Base-by-base conservation (phyloP, 2,888 invertebrate genomes). In the Marronus borbonicus region DNA sequence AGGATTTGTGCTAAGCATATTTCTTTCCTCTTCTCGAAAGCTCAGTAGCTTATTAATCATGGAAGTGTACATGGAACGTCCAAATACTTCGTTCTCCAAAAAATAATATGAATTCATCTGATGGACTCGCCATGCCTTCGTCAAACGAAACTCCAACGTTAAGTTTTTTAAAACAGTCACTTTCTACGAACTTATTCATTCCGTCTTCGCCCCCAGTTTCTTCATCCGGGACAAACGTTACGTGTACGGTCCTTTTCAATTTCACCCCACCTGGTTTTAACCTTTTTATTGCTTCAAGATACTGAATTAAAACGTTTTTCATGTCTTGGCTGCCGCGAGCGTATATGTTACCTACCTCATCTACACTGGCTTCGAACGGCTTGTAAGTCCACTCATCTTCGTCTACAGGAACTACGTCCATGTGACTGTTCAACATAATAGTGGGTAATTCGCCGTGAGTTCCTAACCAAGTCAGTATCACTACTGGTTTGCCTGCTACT, bases 361-460 rank as follows among this genome's bases (percentile, higher is more conserved):
- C 96, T 86, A 97, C 95, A 77, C 94, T 92, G 0, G 94, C 98
- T 79, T 92, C 93, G 87, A 98, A 98, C 2, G 98, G 97, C n/a
- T 94, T 94, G 86, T 96, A 91, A 0, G 92, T 95, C 98, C 98
- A 98, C 85, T 94, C 93, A 44, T 97, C 94, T 81, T 93, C 92
- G 86, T 94, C 97, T 0, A 98, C 98, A 4, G 98, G 98, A 0
- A 98, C 98, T 1, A 99, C 98, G 87, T 99, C 98, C 93, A 97
- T 98, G 86, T 99, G 98, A 4, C 97, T 98, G 87, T 98, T 98
- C 31, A 98, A 91, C 81, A 98, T 86, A 79, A 99, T 90, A 0
- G 95, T 89, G 3, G 94, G 93, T 76, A 94, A 88, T 0, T 90
- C 85, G 0, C 95, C 94, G 44, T 96, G 91, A 0, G 89, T 91